Base-by-base conservation (phyloP, 2,888 invertebrate species). In the Acleris holmiana region DNA sequence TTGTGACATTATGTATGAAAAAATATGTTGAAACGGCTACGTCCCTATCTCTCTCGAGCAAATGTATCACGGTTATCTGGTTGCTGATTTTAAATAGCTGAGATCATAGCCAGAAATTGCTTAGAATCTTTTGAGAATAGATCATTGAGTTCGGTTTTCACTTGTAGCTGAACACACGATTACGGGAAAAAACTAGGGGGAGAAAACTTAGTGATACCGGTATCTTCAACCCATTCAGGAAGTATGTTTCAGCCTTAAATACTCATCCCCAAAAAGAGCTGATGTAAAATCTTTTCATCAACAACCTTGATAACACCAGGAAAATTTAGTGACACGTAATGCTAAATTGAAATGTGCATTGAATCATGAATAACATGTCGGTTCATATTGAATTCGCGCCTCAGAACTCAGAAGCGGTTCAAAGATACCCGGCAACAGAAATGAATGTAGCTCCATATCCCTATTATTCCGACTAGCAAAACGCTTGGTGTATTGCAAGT, bases 311-410 rank as follows among this genome's bases (percentile, higher is more conserved):
- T 15, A 8, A 48, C 13, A 49, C 54, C 50, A 35, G 13, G 29
- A 55, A 41, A 40, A 53, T 48, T 59, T 59, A 29, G 59, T 46
- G 59, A 50, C 46, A 49, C 49, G 44, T 64, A 65, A 65, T 65
- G 59, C 59, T 54, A 65, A 60, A 65, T 65, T 55, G 65, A 60
- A 65, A 60, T 55, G 65, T 60, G 65, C 65, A 60, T 60, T 50
- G 60, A 50, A 49, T 50, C 59, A 65, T 55, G 49, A 65, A 60
- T 65, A 65, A 60, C 60, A 65, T 60, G 59, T 55, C 51, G 50
- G 60, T 60, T 65, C 59, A 55, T 60, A 65, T 59, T 50, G 65
- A 65, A 55, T 23, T 60, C 54, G 54, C 35, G 29, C 54, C 55
- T 54, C 47, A 18, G 29, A 51, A 40, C 55, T 54, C 47, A 18